A percentile compares a stretch with the other conserved stretches of the same genome.
These are phyloP conservation scores for Rosalia funebris DNA, from an alignment of 2,888 invertebrate genomes.

Conservation along the genomic window DNA sequence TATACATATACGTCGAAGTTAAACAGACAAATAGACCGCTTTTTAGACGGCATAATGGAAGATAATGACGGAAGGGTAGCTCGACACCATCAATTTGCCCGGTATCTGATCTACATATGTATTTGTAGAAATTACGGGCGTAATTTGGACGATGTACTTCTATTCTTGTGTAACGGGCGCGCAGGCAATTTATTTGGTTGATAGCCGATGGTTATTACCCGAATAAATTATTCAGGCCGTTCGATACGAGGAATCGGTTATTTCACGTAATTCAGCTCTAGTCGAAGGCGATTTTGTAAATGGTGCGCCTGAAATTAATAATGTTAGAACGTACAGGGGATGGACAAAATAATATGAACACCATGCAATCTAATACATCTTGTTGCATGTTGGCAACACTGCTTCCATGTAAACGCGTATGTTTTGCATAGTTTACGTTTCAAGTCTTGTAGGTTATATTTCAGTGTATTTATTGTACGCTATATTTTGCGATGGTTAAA, in stretches of 20 bases:
- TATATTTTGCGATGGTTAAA: too few species aligned
- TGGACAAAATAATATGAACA: too few species aligned
- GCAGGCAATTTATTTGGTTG: constrained; percentile 36
- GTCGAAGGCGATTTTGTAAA: constrained; percentile 22
- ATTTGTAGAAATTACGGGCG: constrained; percentile 49
- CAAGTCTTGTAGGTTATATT: too few species aligned
- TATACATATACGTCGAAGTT: constrained; percentile 21
- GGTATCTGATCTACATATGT: constrained; percentile 53
- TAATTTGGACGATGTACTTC: constrained; percentile 44
- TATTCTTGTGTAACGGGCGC: constrained; percentile 35
- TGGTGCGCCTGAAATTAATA: not conserved
- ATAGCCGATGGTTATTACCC: constrained; percentile 17
- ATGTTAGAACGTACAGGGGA: too few species aligned
- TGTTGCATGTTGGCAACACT: too few species aligned
- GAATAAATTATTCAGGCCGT: constrained; percentile 19
- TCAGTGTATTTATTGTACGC: too few species aligned
- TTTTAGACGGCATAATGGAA: constrained; percentile 36
- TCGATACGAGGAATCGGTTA: constrained; percentile 15
- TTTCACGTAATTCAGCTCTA: constrained; percentile 3
- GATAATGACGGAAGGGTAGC: constrained; percentile 46
- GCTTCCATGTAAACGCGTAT: too few species aligned
- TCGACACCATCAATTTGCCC: constrained; percentile 48
- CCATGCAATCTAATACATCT: too few species aligned
- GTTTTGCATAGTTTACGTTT: too few species aligned
- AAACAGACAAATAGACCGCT: constrained; percentile 25